These are phyloP conservation scores for Alcedo atthis DNA, from an alignment of 2,797 vertebrate species.

Conservation along the genomic window DNA sequence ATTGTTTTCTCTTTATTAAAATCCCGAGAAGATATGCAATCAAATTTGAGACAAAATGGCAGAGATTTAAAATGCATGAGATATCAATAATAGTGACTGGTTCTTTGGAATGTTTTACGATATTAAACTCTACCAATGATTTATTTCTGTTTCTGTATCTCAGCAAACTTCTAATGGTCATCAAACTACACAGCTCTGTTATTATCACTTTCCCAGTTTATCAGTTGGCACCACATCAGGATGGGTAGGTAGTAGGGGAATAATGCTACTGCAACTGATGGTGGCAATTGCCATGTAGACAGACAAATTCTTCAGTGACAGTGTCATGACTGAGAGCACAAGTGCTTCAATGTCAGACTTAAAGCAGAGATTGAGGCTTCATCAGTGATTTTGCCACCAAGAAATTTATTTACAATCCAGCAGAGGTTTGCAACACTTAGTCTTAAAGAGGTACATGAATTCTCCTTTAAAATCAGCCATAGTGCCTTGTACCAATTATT, in stretches of 20 bases:
- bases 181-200: neutral
- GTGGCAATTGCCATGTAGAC: neutral
- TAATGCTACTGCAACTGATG: neutral
- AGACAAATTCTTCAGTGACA: neutral
- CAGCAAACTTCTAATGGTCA: neutral
- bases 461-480: neutral
- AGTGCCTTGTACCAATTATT: neutral
- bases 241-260: neutral
- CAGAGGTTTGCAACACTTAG: neutral
- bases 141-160: neutral
- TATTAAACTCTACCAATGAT: neutral
- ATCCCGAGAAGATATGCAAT: neutral
- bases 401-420: neutral
- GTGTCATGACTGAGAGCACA: neutral
- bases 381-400: neutral
- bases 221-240: neutral
- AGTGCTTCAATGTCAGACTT: neutral
- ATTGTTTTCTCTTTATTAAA: neutral
- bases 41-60: neutral
- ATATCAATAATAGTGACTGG: neutral
- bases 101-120: neutral
- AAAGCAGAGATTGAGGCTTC: neutral
- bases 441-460: neutral
- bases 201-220: neutral
- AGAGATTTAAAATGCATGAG: neutral